Evolutionary conservation across 2,888 invertebrate genomes (phyloP), one percentile per base, ranked within the genome.

Genomic region (Zygogramma bicolorata): DNA sequence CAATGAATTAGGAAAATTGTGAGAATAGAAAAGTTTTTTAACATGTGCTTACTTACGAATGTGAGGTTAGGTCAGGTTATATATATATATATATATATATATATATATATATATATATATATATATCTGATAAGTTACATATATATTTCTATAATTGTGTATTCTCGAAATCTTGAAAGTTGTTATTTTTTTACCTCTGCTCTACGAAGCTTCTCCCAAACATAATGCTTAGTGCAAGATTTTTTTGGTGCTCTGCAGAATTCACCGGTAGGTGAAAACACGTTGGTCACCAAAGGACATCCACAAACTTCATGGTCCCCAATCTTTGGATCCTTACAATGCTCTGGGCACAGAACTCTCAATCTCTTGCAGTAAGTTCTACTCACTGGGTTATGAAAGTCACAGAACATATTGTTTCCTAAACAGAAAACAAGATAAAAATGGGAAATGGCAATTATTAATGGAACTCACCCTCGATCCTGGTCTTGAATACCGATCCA

Each of bases 271-370:
- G 92, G 91, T 75, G 93, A 91, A 85, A 97, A 97, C 0, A 96
- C 94, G 81, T 96, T 92, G 0, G 91, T 91, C 0, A 96, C 94
- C 1, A 98, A 87, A 0, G 98, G 98, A 84, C 95, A 97, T 0
- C 98, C 98, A 84, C 99, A 99, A 0, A 98, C 96, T 85, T 96
- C 95, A 1, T 91, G 90, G 79, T 95, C 95, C 53, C 89, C 90
- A n/a, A 96, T 92, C 88, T 97, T 96, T 0, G 96, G 93, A 81
- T 97, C 97, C 86, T 98, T 98, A 82, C 95, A 96, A 86, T 99
- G 99, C 84, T 99, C 99, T 0, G 99, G 98, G 84, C 99, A 99
- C 78, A 99, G 90, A 0, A 99, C 97, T 78, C 97, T 91, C 70
- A 99, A 88, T 66, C 99, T 89, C 87, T 99, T 99, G 87, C 99